Base-by-base conservation (phyloP, 92 coral and sea anemone genomes). In the Paragorgia papillata region DNA sequence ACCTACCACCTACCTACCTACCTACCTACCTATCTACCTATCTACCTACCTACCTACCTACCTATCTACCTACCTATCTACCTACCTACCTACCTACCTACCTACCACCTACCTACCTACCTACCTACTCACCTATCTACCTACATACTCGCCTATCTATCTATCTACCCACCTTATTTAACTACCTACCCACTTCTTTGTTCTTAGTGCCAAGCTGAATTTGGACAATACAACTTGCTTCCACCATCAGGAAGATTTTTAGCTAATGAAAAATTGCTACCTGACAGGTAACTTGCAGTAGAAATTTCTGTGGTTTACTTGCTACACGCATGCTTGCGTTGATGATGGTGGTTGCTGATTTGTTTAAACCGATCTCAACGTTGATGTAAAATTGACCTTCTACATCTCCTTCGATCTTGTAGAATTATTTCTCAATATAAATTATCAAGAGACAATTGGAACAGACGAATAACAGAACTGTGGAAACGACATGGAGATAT, bases 401-500 rank as follows among this genome's bases (percentile, higher is more conserved):
- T 9, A 15, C 29, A 21, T 25, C 10, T 26, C 73, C 39, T 24
- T 39, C 12, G 27, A 9, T 46, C 25, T 26, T 53, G 2, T 34
- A 70, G 77, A 44, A 54, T 70, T 29, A 70, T 70, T 57, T 27
- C 15, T 54, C 77, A 70, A 57, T 70, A 70, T n/a, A 50, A 34
- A 18, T 33, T 70, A 13, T 50, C 77, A 6, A 70, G 51, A 51
- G 26, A 46, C 4, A 18, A 70, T 18, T 70, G 77, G 77, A 62
- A 70, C 62, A 50, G n/a, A 54, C 7, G 77, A 24, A 70, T 70
- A 15, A 34, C 62, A 50, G 77, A 70, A 32, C 29, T 70, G 8
- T 70, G 77, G 77, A 50, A 21, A 70, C 46, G 77, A 0, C 77
- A 70, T 70, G 77, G 77, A 18, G 77, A 70, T 21, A 70, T 70